These are phyloP conservation scores for Eledone cirrhosa DNA, from an alignment of 2,888 invertebrate species.

Conservation along the genomic window DNA sequence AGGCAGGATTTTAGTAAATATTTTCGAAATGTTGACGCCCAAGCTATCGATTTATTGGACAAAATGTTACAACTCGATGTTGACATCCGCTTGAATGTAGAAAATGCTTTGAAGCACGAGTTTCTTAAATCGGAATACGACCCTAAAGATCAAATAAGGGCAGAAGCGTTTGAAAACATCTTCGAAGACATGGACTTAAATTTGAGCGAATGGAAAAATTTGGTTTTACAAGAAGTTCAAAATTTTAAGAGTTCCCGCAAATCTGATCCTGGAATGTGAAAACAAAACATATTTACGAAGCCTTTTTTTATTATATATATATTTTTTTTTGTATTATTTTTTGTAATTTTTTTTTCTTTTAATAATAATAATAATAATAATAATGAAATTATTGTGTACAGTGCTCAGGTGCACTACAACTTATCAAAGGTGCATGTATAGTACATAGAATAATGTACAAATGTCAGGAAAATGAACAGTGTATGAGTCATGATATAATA, in stretches of 20 bases:
- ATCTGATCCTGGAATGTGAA: no score
- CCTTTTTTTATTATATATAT: no score
- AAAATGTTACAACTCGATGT: constrained; percentile 22
- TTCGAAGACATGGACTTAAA: constrained; percentile 19
- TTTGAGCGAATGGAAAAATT: constrained; percentile 14
- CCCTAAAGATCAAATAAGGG: not conserved
- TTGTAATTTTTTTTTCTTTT: no score
- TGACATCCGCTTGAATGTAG: not conserved
- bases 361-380: no score
- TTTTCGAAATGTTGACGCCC: not conserved
- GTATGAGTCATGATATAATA: no score
- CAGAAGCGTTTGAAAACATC: not conserved
- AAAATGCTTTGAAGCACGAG: not conserved
- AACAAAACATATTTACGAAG: no score
- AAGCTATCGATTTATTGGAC: constrained; percentile 5
- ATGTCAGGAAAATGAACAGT: no score
- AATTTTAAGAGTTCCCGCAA: not conserved
- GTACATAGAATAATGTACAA: no score
- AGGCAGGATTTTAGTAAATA: not conserved
- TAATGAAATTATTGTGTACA: no score
- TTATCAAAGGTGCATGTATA: no score
- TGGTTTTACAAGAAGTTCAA: constrained; percentile 16
- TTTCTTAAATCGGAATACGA: not conserved
- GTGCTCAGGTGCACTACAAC: no score
- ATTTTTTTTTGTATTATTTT: no score